Base-by-base conservation (phyloP, 1,140 invertebrate genomes). In the Drosophila quadrilineata region DNA sequence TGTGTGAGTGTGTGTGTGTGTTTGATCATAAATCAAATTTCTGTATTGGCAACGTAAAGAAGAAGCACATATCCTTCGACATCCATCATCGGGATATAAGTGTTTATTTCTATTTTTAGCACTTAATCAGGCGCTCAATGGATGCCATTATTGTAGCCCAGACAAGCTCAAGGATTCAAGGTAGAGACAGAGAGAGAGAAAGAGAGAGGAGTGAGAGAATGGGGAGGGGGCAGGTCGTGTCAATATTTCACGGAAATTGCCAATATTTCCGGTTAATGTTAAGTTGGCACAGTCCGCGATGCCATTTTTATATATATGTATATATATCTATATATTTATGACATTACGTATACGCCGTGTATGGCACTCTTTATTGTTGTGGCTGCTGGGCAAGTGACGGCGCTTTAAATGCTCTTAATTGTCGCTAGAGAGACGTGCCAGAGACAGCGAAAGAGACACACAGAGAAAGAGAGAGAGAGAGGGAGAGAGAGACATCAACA, bases 231-330 rank as follows among this genome's bases (percentile, higher is more conserved):
- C 19, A 24, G 29, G 22, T 29, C 5, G 31, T 74, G 66, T 41
- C 79, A 77, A 85, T 84, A 85, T 67, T 85, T 85, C 63, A 71
- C 40, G 71, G 62, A 85, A 84, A 84, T 79, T 84, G 79, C 66
- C 79, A 84, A 84, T 84, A 84, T 84, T 79, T 85, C 79, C 79
- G 79, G 74, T 84, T 79, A 71, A 85, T 79, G 71, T 71, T 69
- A 65, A 69, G 58, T 70, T 75, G 54, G 35, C 28, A 50, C 28
- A 53, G 48, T 76, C 57, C 53, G 21, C 19, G 33, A 38, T 36
- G 43, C 17, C 10, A 40, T 12, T 12, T n/a, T 41, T 41, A 3
- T 17, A 8, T 16, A 2, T 6, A 16, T 48, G 26, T 19, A 14
- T 33, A 16, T 8, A 21, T 14, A 12, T 33, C 16, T 21, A 19